phyloP scores from a whole-genome alignment of 2,797 vertebrate genomes.

The Clarias laeviceps region DNA sequence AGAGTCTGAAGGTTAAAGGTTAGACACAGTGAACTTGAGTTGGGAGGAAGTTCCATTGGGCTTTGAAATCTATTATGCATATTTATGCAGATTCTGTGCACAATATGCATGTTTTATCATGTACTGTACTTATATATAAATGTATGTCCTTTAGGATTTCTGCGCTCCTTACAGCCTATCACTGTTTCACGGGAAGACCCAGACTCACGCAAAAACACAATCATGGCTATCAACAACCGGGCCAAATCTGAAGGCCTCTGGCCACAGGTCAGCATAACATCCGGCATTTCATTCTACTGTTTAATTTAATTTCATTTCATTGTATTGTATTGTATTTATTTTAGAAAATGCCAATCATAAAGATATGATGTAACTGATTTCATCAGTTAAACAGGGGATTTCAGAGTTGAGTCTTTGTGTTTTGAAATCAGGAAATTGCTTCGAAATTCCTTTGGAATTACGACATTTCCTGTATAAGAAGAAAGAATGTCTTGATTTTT shows the following conservation, averaged over 20 bases:
- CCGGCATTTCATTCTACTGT: not conserved
- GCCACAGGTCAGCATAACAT: constrained; percentile 85
- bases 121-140: not conserved
- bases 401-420: not conserved
- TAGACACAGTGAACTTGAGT: not conserved
- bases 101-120: not conserved
- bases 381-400: constrained; percentile 3
- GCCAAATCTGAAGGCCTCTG: constrained; percentile 86
- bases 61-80: not conserved
- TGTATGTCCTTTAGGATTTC: constrained; percentile 75
- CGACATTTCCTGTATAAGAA: constrained; percentile 3
- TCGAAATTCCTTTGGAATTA: not conserved
- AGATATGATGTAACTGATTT: not conserved
- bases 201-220: constrained; percentile 91
- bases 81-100: not conserved
- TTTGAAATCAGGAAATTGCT: constrained; percentile 50
- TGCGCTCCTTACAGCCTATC: constrained; percentile 89
- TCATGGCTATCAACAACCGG: constrained; percentile 85
- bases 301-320: not conserved
- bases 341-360: not conserved
- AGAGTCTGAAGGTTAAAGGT: too few species aligned
- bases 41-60: not conserved
- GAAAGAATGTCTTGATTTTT: not conserved
- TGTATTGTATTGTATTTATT: too few species aligned
- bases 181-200: constrained; percentile 90